Evolutionary conservation across 2,113 vertebrate species (phyloP).

Genomic region (Noctilio leporinus): DNA sequence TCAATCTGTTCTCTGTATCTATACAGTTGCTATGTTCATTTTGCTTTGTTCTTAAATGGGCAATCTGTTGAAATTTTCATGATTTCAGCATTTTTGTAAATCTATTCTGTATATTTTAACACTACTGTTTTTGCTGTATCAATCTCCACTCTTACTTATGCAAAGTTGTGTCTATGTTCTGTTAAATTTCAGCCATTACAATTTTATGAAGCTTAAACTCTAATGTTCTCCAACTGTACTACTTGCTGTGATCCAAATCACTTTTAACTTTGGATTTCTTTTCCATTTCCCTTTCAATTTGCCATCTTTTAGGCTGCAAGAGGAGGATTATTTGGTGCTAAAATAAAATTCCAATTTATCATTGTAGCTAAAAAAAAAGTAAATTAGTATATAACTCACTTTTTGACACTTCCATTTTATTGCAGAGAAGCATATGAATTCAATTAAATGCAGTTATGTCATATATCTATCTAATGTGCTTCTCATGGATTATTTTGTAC

Average conservation of each 20-base stretch:
- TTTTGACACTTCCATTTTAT: conserved; percentile 56
- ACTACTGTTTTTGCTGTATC: conserved; percentile 22
- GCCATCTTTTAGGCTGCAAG: neutral
- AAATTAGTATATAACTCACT: conserved; percentile 45
- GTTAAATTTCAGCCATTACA: conserved; percentile 40
- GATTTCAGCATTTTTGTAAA: neutral
- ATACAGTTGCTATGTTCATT: neutral
- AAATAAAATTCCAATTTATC: conserved; percentile 58
- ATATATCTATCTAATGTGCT: conserved; percentile 56
- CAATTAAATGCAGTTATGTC: conserved; percentile 57
- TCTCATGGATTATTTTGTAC: conserved; percentile 49
- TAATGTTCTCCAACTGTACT: conserved; percentile 35
- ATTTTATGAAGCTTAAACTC: neutral
- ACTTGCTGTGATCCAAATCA: conserved; percentile 40
- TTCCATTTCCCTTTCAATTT: conserved; percentile 31
- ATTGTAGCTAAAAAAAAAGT: conserved; percentile 27
- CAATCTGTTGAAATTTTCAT: neutral
- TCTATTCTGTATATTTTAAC: neutral
- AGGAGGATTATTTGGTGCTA: conserved; percentile 35
- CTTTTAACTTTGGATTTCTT: conserved; percentile 58
- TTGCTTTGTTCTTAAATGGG: neutral
- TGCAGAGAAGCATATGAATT: conserved; percentile 55
- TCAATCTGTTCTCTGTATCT: too few species aligned
- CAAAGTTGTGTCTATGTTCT: neutral
- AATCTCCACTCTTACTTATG: neutral